Evolutionary conservation across 2,888 invertebrate species (phyloP), one percentile per base, ranked within the genome.

Genomic region (Dendrolimus pini): DNA sequence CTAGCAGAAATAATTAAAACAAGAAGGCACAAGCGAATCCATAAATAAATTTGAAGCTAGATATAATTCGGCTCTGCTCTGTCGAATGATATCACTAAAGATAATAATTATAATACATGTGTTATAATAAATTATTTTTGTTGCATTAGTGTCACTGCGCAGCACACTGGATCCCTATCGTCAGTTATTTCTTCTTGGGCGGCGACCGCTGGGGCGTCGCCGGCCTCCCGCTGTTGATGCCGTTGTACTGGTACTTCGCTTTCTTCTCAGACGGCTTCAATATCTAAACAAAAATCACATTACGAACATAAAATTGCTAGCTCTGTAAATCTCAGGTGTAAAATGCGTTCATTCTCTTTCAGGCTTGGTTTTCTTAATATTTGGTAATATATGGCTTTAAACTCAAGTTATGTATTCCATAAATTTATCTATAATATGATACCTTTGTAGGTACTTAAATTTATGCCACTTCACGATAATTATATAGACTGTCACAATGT

Each of bases 241-340:
- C 96, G 74, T 95, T 94, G 91, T 99, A 99, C 83, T 98, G 97
- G 89, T 99, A 99, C 91, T 99, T 99, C 70, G 99, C 99, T 92
- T 99, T 99, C 92, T 99, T 99, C 92, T 99, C 99, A 63, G 99
- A 99, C 76, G 99, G 99, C 90, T 99, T 99, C 88, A 99, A 91
- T 77, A 99, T 99, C 99, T 99, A 85, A 13, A 84, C 80, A 69
- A 56, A 60, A 65, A 56, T 58, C 52, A 30, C 6, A 47, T 41
- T 54, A 55, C 18, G 54, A 55, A 52, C 53, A 55, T 41, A 54
- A 42, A 14, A 53, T 30, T 54, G 56, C 30, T 30, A 30, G 30
- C 30, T 30, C 30, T 30, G 30, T 30, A 30, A 30, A 30, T 30
- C 30, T 30, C 30, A 30, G 30, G 30, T 30, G 18, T 18, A 18